Evolutionary conservation across 2,888 invertebrate genomes (phyloP).

Genomic region (Campaea margaritaria): DNA sequence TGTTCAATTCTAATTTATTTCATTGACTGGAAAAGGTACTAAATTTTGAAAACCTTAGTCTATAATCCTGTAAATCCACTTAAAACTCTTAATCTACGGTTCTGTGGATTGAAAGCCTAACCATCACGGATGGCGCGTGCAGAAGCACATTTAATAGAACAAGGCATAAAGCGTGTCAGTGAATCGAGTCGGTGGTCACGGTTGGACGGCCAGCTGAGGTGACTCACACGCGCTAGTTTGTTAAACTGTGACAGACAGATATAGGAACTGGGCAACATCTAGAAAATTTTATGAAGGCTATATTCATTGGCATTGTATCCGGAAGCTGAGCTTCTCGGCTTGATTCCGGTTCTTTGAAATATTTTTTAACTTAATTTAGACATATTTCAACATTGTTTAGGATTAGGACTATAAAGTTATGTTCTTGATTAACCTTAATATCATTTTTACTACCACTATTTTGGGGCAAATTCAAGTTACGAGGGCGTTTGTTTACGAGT

Average conservation of each 20-base stretch:
- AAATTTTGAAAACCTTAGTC: background rate
- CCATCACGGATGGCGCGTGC: constrained; percentile 13
- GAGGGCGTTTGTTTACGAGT: constrained; percentile 30
- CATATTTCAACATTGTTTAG: constrained; percentile 23
- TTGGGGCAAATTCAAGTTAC: constrained; percentile 30
- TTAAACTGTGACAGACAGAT: constrained; percentile 20
- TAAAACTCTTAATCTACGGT: constrained; percentile 6
- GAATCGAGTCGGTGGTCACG: constrained; percentile 52
- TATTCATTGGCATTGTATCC: background rate
- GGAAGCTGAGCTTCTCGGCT: no score
- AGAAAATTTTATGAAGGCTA: constrained; percentile 14
- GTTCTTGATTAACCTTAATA: constrained; percentile 27
- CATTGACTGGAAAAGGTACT: no score
- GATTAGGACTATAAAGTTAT: constrained; percentile 5
- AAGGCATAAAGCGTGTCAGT: constrained; percentile 38
- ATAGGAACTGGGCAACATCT: constrained; percentile 8
- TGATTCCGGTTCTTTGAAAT: background rate
- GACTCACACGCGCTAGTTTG: constrained; percentile 50
- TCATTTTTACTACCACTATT: constrained; percentile 25
- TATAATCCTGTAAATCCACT: background rate
- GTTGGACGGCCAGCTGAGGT: constrained; percentile 47
- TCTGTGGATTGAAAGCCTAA: constrained; percentile 6
- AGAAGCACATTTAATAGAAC: constrained; percentile 31
- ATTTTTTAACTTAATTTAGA: constrained; percentile 3
- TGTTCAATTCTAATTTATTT: no score